Base-by-base conservation (phyloP, 1,140 invertebrate species). In the Patella vulgata region DNA sequence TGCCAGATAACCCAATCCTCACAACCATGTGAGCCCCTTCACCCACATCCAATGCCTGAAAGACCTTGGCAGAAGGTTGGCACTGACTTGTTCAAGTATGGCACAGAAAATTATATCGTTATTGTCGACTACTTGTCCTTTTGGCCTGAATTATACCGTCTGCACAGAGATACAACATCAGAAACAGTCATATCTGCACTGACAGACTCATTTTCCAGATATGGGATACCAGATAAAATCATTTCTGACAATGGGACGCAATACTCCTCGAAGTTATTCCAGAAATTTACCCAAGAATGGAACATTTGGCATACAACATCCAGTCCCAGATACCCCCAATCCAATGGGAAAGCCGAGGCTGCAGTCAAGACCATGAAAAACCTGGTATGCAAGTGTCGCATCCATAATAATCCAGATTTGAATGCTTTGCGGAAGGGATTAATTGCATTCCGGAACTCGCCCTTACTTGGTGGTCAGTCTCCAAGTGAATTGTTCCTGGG, bases 61-160 rank as follows among this genome's bases (percentile, higher is more conserved):
- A 19, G 56, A 23, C 67, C 67, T 14, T 70, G 67, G 70, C 25
- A 59, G 33, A 56, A 56, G 19, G 25, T 69, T 12, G 56, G 44
- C 14, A 55, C 48, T 3, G 66, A 69, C 25, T 31, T 65, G 2
- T 66, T 39, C 40, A 55, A 66, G 23, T 30, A 54, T 19, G 21
- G 46, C 8, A 36, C 39, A 17, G 43, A 66, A 31, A 43, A 55
- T 31, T 66, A 28, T 21, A n/a, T 66, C 23, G 53, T 70, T 17
- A 23, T 63, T 0, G 47, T 54, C 6, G 56, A 68, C 40, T 68
- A 65, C 44, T 56, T 27, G 44, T 65, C 66, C 14, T 21, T 55
- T 19, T 66, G 19, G n/a, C 3, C 56, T 17, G 67, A 70, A 42
- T 46, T 70, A 14, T 52, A 50, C 1, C 28, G 42, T 25, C 27